Base-by-base conservation (phyloP, 2,888 invertebrate species). In the Drosophila anomelani region DNA sequence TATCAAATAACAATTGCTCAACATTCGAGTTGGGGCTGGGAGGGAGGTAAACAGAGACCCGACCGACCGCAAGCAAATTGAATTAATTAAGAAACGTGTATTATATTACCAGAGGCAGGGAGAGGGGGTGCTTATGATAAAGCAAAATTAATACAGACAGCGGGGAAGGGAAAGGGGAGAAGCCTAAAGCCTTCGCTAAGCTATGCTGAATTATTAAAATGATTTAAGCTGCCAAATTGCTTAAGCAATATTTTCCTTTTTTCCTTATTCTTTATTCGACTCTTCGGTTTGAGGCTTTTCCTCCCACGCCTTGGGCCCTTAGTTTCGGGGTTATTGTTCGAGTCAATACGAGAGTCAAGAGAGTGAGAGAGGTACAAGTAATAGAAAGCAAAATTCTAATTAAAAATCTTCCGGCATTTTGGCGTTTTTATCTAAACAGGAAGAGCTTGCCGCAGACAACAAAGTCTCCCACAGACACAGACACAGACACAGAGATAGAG, bases 331-430 rank as follows among this genome's bases (percentile, higher is more conserved):
- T 56, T 75, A 82, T 83, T 84, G 81, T 81, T 78, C 54, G 57
- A 81, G 74, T 76, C 84, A 84, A 85, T 84, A 85, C 72, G 68
- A 8, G 74, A 54, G 12, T 17, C 47, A 23, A 49, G 51, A 47
- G 17, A 2, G 23, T 6, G 20, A 15, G 47, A n/a, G 29, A 47
- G 47, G 43, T 49, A 55, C 12, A 46, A 49, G 36, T 49, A 55
- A 15, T 43, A 53, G 36, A 59, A 69, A 51, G 57, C 51, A 75
- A 81, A 82, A 76, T 80, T 88, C 81, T 87, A 85, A 86, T 86
- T 87, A 86, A 85, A 87, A 87, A 87, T 86, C 85, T 80, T 83
- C 83, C 85, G 81, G 85, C 81, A 77, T 83, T 85, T 83, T 81
- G 79, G 78, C 74, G 54, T 81, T 79, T 81, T 81, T 87, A 87